Evolutionary conservation across 2,888 invertebrate species (phyloP).

Genomic region (Ormyrus labotus): DNA sequence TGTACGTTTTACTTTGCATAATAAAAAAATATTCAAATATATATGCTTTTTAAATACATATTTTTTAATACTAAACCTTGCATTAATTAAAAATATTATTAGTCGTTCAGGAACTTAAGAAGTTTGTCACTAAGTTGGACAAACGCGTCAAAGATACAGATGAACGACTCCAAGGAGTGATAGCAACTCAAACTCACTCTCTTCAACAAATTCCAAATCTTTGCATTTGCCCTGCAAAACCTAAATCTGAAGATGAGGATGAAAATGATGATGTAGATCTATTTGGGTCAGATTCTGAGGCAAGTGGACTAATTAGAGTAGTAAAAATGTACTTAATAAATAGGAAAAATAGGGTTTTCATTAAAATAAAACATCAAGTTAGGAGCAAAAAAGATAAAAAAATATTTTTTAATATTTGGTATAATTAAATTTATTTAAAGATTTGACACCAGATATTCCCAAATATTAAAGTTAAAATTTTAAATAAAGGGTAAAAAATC

Average conservation of each 20-base stretch:
- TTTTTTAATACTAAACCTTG: conserved; percentile 12
- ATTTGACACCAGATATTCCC: conserved; percentile 72
- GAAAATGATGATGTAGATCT: conserved; percentile 87
- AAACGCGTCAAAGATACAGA: conserved; percentile 72
- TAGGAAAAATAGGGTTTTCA: not conserved
- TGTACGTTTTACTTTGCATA: no score
- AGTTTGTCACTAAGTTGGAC: conserved; percentile 68
- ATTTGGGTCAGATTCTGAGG: conserved; percentile 88
- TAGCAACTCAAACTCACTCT: conserved; percentile 10
- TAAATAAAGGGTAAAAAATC: conserved; percentile 17
- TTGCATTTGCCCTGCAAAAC: conserved; percentile 69
- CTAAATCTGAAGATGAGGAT: conserved; percentile 74
- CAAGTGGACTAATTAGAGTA: conserved; percentile 39
- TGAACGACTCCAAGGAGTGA: conserved; percentile 39
- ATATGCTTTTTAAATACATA: not conserved
- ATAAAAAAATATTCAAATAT: conserved; percentile 2
- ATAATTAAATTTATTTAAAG: conserved; percentile 16
- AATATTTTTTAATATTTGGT: not conserved
- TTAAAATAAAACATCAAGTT: not conserved
- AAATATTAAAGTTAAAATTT: conserved; percentile 53
- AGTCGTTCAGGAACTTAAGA: conserved; percentile 71
- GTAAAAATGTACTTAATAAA: conserved; percentile 8
- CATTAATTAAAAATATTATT: conserved; percentile 34
- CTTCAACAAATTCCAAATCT: conserved; percentile 16
- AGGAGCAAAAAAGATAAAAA: not conserved